Conservation (phyloP, 2,797 vertebrate genomes). For the Caiman crocodilus region DNA sequence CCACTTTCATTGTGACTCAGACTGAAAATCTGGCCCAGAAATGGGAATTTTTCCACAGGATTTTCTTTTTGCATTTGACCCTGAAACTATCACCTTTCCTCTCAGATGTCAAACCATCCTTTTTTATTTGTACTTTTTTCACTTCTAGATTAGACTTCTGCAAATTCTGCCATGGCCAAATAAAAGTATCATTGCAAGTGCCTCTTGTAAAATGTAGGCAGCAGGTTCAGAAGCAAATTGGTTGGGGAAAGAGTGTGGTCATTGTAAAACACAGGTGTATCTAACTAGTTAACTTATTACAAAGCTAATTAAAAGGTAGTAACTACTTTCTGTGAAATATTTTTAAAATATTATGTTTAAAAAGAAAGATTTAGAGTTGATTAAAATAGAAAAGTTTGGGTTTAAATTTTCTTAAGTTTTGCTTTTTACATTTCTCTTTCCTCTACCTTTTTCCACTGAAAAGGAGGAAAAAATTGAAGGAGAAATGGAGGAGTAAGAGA, state of each 20-base stretch:
- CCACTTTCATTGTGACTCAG: neutral
- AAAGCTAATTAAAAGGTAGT: neutral
- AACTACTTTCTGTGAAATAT: neutral
- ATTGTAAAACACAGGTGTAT: neutral
- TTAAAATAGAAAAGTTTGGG: neutral
- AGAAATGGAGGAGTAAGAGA: neutral
- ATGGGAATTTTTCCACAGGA: neutral
- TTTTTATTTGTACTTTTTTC: neutral
- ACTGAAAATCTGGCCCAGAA: neutral
- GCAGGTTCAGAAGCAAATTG: neutral
- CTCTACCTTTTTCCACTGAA: neutral
- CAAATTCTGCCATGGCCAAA: neutral
- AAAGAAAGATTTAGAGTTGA: neutral
- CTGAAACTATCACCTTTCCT: neutral
- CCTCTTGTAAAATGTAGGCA: neutral
- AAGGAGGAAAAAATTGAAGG: neutral
- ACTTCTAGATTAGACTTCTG: neutral
- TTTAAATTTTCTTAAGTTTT: neutral
- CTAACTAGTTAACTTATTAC: neutral
- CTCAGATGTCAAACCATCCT: neutral
- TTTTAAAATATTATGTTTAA: neutral
- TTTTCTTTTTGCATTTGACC: neutral
- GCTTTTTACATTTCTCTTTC: neutral
- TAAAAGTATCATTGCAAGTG: neutral
- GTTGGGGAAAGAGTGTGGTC: neutral